Base-by-base conservation (phyloP, 2,113 vertebrate genomes). In the Mohoua ochrocephala region DNA sequence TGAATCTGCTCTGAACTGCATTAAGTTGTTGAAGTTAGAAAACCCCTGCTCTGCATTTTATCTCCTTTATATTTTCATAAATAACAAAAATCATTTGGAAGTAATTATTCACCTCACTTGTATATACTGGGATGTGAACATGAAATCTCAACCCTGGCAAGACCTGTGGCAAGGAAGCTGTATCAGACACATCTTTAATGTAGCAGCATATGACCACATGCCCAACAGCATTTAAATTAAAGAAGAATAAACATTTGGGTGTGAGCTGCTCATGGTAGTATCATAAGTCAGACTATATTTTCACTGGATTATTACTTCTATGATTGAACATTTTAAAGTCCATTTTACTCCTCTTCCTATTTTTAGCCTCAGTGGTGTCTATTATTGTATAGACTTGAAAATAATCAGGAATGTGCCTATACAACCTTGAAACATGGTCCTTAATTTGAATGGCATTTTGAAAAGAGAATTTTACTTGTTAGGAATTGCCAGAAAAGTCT, bases 1-100 rank as follows among this genome's bases (percentile, higher is more conserved):
- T 91, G n/a, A 95, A 96, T 94, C 57, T 95, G 73, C 76, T 92
- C 91, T 89, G 78, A 93, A 74, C 35, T 71, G 54, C 39, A 50
- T 85, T 63, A 88, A 83, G 76, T 56, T 83, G 74, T 42, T 89
- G 83, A 97, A 80, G 79, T 56, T 24, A 59, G 75, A 92, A 93
- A 92, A 78, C 76, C 28, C 14, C 47, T 59, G 18, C 26, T 42
- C 88, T 57, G 59, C 59, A 87, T 92, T 93, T 91, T 71, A 67
- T 67, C 84, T 79, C 49, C 18, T 41, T 84, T 75, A 9, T 49
- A 71, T 61, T 92, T 95, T 76, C 65, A 67, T 61, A 78, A 96
- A 95, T 50, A 59, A 81, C 22, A 94, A 97, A 92, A 92, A 53
- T 31, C 6, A 86, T 44, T 49, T 84, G 68, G 75, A 85, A 89